Evolutionary conservation across 1,140 invertebrate genomes (phyloP).

Genomic region (Temnothorax curvispinosus): DNA sequence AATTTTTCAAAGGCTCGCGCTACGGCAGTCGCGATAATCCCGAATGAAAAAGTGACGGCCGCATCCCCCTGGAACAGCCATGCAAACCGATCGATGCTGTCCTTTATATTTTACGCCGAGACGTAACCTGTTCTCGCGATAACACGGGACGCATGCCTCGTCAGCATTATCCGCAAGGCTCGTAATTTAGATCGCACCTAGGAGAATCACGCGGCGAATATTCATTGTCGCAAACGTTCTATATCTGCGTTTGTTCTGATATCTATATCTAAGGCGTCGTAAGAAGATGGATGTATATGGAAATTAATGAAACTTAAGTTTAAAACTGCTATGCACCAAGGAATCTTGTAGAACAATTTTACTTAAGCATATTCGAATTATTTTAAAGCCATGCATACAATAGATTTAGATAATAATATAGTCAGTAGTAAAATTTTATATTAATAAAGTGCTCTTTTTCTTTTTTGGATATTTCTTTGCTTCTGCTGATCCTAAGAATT

Average conservation of each 20-base stretch:
- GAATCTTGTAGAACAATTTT: background rate
- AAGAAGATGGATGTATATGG: background rate
- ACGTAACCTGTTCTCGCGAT: slow-evolving; percentile 50
- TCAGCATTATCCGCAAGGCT: slow-evolving; percentile 29
- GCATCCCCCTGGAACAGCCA: background rate
- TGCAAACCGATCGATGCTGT: slow-evolving; percentile 62
- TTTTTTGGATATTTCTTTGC: background rate
- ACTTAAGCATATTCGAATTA: background rate
- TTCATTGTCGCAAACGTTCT: background rate
- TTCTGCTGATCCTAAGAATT: background rate
- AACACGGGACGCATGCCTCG: slow-evolving; percentile 30
- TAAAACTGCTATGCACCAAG: background rate
- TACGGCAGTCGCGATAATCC: slow-evolving; percentile 70
- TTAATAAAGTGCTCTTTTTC: background rate
- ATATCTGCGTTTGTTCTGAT: background rate
- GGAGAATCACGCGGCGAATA: slow-evolving; percentile 1
- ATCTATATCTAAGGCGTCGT: background rate
- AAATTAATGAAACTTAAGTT: background rate
- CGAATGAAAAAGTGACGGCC: slow-evolving; percentile 68
- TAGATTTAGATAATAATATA: background rate
- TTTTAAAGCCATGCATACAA: background rate
- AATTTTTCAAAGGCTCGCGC: slow-evolving; percentile 73
- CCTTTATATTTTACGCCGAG: slow-evolving; percentile 56
- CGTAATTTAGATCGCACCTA: slow-evolving; percentile 40
- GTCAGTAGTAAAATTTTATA: background rate